Percentiles rank a stretch among this genome's conserved stretches.
phyloP scores from a whole-genome alignment of 2,113 vertebrate species.

The rat (Rattus norvegicus) region DNA sequence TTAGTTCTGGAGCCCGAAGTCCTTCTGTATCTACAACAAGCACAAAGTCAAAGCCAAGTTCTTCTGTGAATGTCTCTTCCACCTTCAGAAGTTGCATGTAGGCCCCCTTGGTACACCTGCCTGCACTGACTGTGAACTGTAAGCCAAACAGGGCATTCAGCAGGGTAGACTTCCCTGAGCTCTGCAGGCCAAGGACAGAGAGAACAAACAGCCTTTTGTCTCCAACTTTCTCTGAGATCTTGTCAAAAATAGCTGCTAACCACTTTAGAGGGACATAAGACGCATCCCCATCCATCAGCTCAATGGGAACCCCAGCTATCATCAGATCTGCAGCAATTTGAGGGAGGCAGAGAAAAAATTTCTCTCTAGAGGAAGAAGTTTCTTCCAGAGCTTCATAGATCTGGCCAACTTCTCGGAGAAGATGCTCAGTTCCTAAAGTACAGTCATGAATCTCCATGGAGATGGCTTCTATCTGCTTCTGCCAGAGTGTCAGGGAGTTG shows the following conservation, averaged over 20 bases:
- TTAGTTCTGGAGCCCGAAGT: constrained; percentile 77
- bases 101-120: constrained; percentile 86
- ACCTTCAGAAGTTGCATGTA: constrained; percentile 86
- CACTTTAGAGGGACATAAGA: constrained; percentile 87
- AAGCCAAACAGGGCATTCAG: constrained; percentile 86
- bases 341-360: constrained; percentile 74
- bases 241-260: constrained; percentile 87
- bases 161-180: constrained; percentile 89
- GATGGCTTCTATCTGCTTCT: constrained; percentile 78
- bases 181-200: constrained; percentile 87
- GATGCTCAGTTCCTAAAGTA: constrained; percentile 85
- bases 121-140: constrained; percentile 87
- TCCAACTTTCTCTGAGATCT: constrained; percentile 84
- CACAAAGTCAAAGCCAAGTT: constrained; percentile 80
- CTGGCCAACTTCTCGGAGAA: constrained; percentile 87
- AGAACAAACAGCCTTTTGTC: constrained; percentile 88
- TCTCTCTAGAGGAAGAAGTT: not conserved
- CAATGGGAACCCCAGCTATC: constrained; percentile 86
- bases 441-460: constrained; percentile 75
- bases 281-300: constrained; percentile 91
- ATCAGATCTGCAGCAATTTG: constrained; percentile 87
- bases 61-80: constrained; percentile 53
- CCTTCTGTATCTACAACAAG: constrained; percentile 85
- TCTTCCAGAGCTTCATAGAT: constrained; percentile 86
- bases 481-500: not conserved